phyloP scores from a whole-genome alignment of 2,888 invertebrate species.

The Muscina levida region DNA sequence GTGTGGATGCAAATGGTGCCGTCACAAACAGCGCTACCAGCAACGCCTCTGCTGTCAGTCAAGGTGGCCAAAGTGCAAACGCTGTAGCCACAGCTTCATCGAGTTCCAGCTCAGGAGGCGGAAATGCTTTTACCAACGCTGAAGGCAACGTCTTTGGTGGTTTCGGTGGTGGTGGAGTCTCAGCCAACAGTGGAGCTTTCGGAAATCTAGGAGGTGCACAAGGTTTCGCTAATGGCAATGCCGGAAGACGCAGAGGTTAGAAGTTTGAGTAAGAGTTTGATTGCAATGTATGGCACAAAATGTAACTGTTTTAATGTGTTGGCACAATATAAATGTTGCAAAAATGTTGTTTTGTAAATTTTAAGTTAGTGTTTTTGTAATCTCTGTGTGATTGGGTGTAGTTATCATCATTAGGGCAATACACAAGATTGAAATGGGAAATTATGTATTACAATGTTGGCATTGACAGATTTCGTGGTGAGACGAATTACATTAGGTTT shows the following conservation, averaged over 20 bases:
- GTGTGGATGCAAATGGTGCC: slow-evolving; percentile 72
- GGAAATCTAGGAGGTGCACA: slow-evolving; percentile 62
- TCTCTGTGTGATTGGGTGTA: too few species aligned
- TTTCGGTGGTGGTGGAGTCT: slow-evolving; percentile 56
- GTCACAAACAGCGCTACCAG: slow-evolving; percentile 74
- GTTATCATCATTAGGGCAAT: too few species aligned
- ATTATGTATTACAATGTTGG: too few species aligned
- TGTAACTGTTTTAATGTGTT: too few species aligned
- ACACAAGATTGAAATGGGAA: too few species aligned
- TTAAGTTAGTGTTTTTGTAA: too few species aligned
- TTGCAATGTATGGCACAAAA: too few species aligned
- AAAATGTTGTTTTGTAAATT: too few species aligned
- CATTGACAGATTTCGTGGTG: too few species aligned
- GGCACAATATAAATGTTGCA: too few species aligned
- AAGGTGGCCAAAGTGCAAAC: slow-evolving; percentile 71
- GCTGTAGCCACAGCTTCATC: slow-evolving; percentile 71
- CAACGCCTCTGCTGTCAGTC: slow-evolving; percentile 72
- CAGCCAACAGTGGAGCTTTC: slow-evolving; percentile 67
- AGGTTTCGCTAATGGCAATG: slow-evolving; percentile 41
- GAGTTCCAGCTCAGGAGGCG: slow-evolving; percentile 61
- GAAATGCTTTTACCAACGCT: slow-evolving; percentile 54
- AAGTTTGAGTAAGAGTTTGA: too few species aligned
- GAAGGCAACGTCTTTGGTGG: slow-evolving; percentile 51
- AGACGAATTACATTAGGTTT: too few species aligned
- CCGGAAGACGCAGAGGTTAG: slow-evolving; percentile 54